phyloP scores from a whole-genome alignment of 2,797 vertebrate species.

The Scyliorhinus canicula region DNA sequence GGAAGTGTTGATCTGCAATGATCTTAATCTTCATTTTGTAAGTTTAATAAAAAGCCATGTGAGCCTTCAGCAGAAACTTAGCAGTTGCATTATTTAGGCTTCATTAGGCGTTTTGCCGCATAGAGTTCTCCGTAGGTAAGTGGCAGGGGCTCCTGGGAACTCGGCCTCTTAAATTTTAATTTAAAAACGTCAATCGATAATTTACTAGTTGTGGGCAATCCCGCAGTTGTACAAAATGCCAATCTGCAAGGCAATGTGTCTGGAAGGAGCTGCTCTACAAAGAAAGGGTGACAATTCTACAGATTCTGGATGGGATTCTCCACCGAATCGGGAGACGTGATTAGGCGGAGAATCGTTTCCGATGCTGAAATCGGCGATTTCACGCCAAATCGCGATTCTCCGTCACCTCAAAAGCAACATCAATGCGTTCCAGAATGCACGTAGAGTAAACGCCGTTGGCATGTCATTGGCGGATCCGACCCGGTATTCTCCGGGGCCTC shows the following conservation, averaged over 20 bases:
- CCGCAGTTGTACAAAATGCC: background rate
- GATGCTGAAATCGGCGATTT: too few relatives aligned
- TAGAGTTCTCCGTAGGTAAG: background rate
- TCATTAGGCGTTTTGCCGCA: background rate
- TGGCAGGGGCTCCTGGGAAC: background rate
- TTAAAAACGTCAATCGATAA: slow-evolving; percentile 3
- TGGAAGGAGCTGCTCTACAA: background rate
- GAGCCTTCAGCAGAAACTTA: background rate
- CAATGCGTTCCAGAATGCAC: too few relatives aligned
- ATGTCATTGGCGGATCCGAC: too few relatives aligned
- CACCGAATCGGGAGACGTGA: too few relatives aligned
- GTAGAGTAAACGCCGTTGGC: too few relatives aligned
- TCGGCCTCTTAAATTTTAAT: slow-evolving; percentile 3
- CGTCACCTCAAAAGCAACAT: too few relatives aligned
- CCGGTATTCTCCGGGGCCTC: too few relatives aligned
- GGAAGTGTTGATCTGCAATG: background rate
- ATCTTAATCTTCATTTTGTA: background rate
- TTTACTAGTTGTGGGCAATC: slow-evolving; percentile 1
- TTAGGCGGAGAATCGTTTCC: too few relatives aligned
- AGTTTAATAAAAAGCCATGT: background rate
- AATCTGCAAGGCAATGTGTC: background rate
- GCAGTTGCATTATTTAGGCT: slow-evolving; percentile 10
- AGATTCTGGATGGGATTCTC: too few relatives aligned
- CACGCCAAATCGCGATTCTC: too few relatives aligned
- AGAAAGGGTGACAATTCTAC: background rate